Percentiles rank a stretch among this genome's conserved stretches.
Conservation (phyloP, 2,888 invertebrate genomes). For the Torymus texanus region DNA sequence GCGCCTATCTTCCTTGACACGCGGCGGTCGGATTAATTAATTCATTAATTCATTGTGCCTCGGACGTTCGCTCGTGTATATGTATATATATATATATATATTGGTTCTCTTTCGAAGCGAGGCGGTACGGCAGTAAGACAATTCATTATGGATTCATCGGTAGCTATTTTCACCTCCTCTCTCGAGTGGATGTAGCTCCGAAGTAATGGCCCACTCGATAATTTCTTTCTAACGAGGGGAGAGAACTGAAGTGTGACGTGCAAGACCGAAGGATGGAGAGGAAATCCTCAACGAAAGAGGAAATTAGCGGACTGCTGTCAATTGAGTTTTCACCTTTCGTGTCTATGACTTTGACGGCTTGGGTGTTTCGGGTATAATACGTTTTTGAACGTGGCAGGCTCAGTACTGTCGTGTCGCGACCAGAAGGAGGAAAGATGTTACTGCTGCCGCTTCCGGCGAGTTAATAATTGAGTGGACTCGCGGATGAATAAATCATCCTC, state of each 20-base stretch:
- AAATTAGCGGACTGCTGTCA: neutral
- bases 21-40: constrained; percentile 44
- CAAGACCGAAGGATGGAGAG: neutral
- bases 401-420: no score
- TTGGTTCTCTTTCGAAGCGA: no score
- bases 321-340: constrained; percentile 13
- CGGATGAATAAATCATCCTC: neutral
- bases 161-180: constrained; percentile 25
- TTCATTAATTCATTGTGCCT: constrained; percentile 51
- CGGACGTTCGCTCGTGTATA: constrained; percentile 40
- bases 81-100: neutral
- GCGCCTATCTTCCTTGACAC: constrained; percentile 43
- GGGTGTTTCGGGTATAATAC: no score
- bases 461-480: no score
- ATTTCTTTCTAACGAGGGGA: neutral
- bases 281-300: neutral
- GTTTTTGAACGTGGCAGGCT: no score
- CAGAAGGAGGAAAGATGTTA: no score
- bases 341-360: neutral
- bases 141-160: constrained; percentile 55
- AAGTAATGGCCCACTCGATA: constrained; percentile 30
- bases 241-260: no score
- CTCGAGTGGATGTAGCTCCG: neutral
- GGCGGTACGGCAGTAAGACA: constrained; percentile 22
- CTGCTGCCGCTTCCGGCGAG: no score